Evolutionary conservation across 2,797 vertebrate genomes (phyloP).

Genomic region (Harpagifer antarcticus): DNA sequence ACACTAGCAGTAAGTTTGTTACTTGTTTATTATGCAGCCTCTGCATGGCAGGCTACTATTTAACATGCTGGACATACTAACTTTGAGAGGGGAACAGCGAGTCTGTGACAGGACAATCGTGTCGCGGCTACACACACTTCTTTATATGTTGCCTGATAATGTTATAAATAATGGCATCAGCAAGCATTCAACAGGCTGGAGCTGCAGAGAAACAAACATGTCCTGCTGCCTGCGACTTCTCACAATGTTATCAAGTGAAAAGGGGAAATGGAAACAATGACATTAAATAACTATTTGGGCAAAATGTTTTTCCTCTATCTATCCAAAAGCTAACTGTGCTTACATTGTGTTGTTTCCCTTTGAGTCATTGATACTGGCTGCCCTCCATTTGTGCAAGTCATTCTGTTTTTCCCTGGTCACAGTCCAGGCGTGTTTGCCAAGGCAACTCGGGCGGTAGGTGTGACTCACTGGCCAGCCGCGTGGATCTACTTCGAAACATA

Average conservation of each 20-base stretch:
- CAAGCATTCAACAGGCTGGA: constrained; percentile 26
- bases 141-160: constrained; percentile 25
- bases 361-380: no score
- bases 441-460: constrained; percentile 66
- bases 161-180: constrained; percentile 21
- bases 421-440: constrained; percentile 71
- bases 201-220: constrained; percentile 59
- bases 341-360: constrained; percentile 69
- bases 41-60: constrained; percentile 3
- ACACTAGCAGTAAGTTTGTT: not conserved
- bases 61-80: constrained; percentile 7
- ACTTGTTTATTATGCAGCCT: constrained; percentile 18
- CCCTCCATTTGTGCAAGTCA: no score
- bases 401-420: constrained; percentile 67
- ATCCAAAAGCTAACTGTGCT: constrained; percentile 39
- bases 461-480: constrained; percentile 29
- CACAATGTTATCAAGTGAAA: constrained; percentile 70
- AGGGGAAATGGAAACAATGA: constrained; percentile 75
- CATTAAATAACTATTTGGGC: constrained; percentile 74
- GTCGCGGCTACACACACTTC: constrained; percentile 4
- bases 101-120: constrained; percentile 8
- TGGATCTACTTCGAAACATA: constrained; percentile 13
- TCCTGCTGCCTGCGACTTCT: constrained; percentile 46
- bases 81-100: not conserved
- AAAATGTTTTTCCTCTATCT: constrained; percentile 66